Evolutionary conservation across 1,140 invertebrate genomes (phyloP), one percentile per base, ranked within the genome.

Genomic region (Battus philenor): DNA sequence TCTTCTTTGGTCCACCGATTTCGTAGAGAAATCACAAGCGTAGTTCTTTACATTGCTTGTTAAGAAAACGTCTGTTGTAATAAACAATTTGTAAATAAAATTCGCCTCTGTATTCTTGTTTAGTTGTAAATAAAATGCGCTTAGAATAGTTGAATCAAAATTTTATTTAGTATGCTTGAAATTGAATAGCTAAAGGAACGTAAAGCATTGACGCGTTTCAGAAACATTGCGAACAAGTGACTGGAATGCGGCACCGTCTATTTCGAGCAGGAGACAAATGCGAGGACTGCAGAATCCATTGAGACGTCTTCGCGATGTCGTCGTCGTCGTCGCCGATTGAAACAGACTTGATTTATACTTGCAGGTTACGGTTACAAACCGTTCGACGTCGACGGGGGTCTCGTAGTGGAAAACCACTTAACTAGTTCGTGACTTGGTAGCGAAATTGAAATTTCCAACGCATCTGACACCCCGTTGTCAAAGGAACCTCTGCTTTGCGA

Each of bases 371-470:
- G 17, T 33, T 17, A 20, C 33, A 10, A 33, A 33, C 32, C 20
- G 10, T 36, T 9, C 6, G 15, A 18, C 10, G 32, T 34, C 3
- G 15, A 7, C 4, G 7, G 33, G 10, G 11, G 18, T n/a, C 18
- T 20, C 33, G 20, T 20, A 18, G 17, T 36, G 9, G 33, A 36
- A 16, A 1, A 16, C 16, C 26, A 29, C 26, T 36, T 36, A 20
- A 22, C 33, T 36, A 36, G 33, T 36, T 36, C 33, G 33, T 36
- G 33, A 36, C 33, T 36, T 16, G 33, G 16, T 11, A 10, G 16
- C 33, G 33, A 36, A 36, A 36, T 36, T 36, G 33, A 36, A 36
- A 36, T 36, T 36, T 36, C 33, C 16, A 9, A 16, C 33, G 33
- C 16, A 36, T 18, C 33, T 36, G 33, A 18, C 33, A 36, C 33